Base-by-base conservation (phyloP, 2,797 vertebrate genomes). In the Xenopus petersii region DNA sequence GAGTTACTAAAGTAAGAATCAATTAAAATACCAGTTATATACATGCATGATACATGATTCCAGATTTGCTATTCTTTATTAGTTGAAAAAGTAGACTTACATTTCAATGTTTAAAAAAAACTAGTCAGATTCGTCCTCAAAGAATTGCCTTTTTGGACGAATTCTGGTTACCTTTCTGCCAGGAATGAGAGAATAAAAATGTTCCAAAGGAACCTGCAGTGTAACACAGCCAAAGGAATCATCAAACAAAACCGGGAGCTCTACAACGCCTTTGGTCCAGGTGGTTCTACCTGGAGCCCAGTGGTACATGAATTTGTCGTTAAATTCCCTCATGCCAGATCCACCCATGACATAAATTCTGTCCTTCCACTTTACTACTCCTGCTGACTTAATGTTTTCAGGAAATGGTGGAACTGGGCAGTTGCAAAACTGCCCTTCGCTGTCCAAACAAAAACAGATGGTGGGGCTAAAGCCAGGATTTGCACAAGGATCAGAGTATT, bases 201-300 rank as follows among this genome's bases (percentile, higher is more conserved):
- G 91, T 82, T 93, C 93, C 81, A 93, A 93, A 15, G 93, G 93
- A 77, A 94, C 89, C 82, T 94, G 93, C 51, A 94, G 82, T 4
- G 91, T 92, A 77, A 92, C 91, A 62, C 93, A 94, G 16, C 93
- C 93, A 11, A 94, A 94, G 81, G 92, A 91, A 73, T 92, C 94
- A 4, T 91, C 92, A 0, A 89, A 91, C 54, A 92, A 90, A 4
- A 91, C 89, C 0, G 93, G 93, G 16, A 94, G 88, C 75, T 93
- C 91, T 80, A 93, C 92, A 0, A 90, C 86, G 73, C 93, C 88
- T 86, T 90, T 90, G 5, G 91, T 90, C 93, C 93, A 94, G 80
- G 89, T 93, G 33, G 91, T 81, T 90, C 90, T 92, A 58, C 92
- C 93, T 0, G 91, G 92, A 75, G 93, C 93, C 93, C 93, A 94